Evolutionary conservation across 2,797 vertebrate genomes (phyloP).

Genomic region (Cynopterus sphinx): DNA sequence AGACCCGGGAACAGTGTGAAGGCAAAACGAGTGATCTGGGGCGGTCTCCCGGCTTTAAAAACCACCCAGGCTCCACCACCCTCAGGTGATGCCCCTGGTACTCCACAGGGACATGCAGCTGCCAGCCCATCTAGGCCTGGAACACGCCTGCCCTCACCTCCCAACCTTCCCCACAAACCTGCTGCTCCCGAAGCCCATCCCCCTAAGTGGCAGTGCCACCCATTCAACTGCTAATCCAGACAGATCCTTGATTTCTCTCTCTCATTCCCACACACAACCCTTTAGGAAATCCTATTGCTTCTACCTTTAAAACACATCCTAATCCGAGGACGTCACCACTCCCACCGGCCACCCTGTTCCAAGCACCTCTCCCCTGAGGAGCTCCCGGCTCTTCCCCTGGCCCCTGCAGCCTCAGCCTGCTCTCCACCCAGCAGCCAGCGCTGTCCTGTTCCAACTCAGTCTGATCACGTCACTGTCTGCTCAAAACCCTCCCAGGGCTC

Average conservation of each 20-base stretch:
- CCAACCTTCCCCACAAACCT: neutral
- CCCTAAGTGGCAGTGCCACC: rapidly evolving
- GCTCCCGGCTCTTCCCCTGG: neutral
- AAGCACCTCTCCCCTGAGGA: neutral
- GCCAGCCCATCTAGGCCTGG: neutral
- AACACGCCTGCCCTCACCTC: neutral
- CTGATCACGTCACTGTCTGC: neutral
- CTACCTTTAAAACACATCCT: neutral
- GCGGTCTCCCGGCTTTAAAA: neutral
- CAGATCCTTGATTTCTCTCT: neutral
- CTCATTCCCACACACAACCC: neutral
- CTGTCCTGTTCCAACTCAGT: neutral
- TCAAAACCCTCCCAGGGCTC: neutral
- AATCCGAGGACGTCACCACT: rapidly evolving
- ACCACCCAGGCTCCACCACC: rapidly evolving
- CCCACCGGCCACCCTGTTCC: rapidly evolving
- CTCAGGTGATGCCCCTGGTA: neutral
- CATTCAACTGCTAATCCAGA: neutral
- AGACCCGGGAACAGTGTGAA: rapidly evolving
- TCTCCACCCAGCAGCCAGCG: neutral
- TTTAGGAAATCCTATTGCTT: neutral
- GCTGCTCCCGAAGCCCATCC: rapidly evolving
- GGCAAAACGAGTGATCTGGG: neutral
- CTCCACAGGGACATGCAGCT: neutral
- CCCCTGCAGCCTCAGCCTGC: neutral